Evolutionary conservation across 2,888 invertebrate species (phyloP).

Genomic region (Calliopum simillimum): DNA sequence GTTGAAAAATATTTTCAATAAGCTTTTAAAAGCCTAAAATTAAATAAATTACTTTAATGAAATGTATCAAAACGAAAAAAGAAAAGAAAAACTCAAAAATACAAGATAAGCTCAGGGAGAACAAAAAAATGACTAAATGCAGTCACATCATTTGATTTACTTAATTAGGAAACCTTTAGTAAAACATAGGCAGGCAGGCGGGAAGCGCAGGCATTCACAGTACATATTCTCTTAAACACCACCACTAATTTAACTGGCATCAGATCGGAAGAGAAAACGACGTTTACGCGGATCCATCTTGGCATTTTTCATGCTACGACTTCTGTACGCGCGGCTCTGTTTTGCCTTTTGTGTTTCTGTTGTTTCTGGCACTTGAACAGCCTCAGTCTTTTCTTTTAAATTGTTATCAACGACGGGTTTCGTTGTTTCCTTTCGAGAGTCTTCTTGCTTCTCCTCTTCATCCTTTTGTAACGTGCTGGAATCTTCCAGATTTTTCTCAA

Average conservation of each 20-base stretch:
- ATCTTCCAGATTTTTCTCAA: not conserved
- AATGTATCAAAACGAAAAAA: conserved; percentile 1
- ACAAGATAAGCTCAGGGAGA: not conserved
- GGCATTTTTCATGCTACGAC: conserved; percentile 64
- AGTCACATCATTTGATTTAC: not conserved
- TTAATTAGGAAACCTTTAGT: conserved; percentile 27
- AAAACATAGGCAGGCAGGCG: conserved; percentile 19
- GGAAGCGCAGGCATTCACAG: conserved; percentile 26
- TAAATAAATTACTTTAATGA: conserved; percentile 29
- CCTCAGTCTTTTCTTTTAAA: conserved; percentile 37
- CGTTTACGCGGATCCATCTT: conserved; percentile 68
- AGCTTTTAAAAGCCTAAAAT: conserved; percentile 32
- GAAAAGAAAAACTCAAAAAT: conserved; percentile 30
- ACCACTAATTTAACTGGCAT: conserved; percentile 58
- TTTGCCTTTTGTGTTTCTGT: conserved; percentile 54
- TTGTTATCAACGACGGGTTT: not conserved
- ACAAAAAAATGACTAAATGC: conserved; percentile 10
- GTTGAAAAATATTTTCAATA: conserved; percentile 27
- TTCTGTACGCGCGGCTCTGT: conserved; percentile 65
- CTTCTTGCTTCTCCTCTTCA: not conserved
- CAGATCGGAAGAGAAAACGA: conserved; percentile 66
- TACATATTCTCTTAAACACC: not conserved
- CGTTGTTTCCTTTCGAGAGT: not conserved
- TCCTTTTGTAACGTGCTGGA: not conserved
- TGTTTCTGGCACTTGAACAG: conserved; percentile 26